phyloP scores from a whole-genome alignment of 2,113 vertebrate genomes.

The Scomber colias region DNA sequence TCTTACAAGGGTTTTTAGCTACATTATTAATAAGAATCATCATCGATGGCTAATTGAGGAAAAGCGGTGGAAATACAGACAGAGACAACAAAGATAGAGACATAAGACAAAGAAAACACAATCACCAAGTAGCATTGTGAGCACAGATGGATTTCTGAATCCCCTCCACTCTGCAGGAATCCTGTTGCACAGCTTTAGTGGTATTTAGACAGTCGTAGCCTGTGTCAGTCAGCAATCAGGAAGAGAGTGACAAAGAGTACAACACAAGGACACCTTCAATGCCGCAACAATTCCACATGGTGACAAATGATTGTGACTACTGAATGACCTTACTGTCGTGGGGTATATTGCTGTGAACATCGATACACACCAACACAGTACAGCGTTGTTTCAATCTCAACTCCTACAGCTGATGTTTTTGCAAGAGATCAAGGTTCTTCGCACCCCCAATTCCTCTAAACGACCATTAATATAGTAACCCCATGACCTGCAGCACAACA shows the following conservation, averaged over 20 bases:
- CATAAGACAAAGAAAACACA: constrained; percentile 56
- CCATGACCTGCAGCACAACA: constrained; percentile 29
- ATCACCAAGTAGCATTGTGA: constrained; percentile 44
- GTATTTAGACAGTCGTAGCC: constrained; percentile 32
- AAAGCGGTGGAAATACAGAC: constrained; percentile 71
- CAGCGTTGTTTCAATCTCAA: constrained; percentile 15
- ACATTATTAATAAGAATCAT: constrained; percentile 79
- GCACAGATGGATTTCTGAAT: constrained; percentile 63
- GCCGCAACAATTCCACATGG: constrained; percentile 16
- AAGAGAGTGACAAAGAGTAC: constrained; percentile 12
- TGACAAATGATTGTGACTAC: constrained; percentile 30
- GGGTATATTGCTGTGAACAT: constrained; percentile 23
- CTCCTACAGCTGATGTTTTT: not conserved
- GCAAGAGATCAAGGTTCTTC: constrained; percentile 44
- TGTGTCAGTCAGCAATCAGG: constrained; percentile 32
- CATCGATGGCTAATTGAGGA: constrained; percentile 83
- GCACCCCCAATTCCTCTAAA: constrained; percentile 2
- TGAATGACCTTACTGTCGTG: constrained; percentile 4
- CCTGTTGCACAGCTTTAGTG: constrained; percentile 37
- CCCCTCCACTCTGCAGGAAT: constrained; percentile 41
- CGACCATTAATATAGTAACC: constrained; percentile 36
- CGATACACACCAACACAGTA: not conserved
- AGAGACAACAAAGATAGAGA: constrained; percentile 41
- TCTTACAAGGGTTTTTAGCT: constrained; percentile 31
- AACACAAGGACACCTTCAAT: constrained; percentile 43